Evolutionary conservation across 2,113 vertebrate species (phyloP), one percentile per base, ranked within the genome.

Genomic region (Anguilla japonica): DNA sequence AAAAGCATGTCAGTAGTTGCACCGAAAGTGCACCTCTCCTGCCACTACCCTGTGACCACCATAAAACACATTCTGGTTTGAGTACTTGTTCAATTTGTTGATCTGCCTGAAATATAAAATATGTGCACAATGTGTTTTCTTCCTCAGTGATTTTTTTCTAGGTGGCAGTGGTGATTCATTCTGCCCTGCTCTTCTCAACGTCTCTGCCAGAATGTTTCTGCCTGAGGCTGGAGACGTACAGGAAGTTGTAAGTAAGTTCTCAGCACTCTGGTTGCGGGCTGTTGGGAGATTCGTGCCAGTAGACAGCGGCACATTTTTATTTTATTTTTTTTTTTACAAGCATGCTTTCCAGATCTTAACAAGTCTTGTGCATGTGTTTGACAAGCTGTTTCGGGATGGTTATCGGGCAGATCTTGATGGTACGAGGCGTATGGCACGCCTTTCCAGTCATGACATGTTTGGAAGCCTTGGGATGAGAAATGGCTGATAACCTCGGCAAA

Each of bases 281-380:
- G 82, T 90, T 86, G 41, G 75, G 71, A 84, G 85, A 90, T 91
- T 87, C 84, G 41, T 89, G 87, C 89, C 90, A 93, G 90, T 91
- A 90, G 90, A 92, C 88, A 85, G 90, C 67, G 39, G 91, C 92
- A 89, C 83, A 86, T 91, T 46, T 46, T 46, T 46, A 14, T 3
- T 22, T 63, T 22, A 1, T 67, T 67, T 63, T 63, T 87, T 90
- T 92, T 93, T 75, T 90, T 81, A 83, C 86, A 89, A 94, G 92
- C 92, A 91, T 90, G 94, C 86, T 90, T 93, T 91, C 90, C 90
- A 91, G 92, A 93, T 90, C 90, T 2, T 91, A 93, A 90, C 90
- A 91, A 88, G 57, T 14, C 80, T 46, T 89, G 79, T 89, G 87
- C 88, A 87, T 89, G 79, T 87, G 84, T 93, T 92, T 91, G 89